Percentiles rank a stretch among this genome's conserved stretches.
phyloP scores from a whole-genome alignment of 2,113 vertebrate genomes.

The Crotophaga sulcirostris region DNA sequence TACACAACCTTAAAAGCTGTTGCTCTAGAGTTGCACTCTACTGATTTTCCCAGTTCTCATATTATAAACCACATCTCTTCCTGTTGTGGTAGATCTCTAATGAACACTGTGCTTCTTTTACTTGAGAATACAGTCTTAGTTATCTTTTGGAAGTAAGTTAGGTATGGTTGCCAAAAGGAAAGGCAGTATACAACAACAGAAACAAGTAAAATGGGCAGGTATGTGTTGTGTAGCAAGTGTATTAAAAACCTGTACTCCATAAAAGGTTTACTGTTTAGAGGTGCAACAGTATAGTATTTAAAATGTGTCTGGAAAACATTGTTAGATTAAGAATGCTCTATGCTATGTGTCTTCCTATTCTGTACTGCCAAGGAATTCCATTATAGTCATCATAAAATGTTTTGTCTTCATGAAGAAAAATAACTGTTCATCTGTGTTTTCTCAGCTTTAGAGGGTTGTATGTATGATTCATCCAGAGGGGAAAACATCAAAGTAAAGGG shows the following conservation, averaged over 20 bases:
- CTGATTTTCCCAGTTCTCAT: background rate
- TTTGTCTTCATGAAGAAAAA: background rate
- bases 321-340: background rate
- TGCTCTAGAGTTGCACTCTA: background rate
- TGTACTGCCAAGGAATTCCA: background rate
- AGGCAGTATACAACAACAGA: background rate
- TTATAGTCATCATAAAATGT: background rate
- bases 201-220: background rate
- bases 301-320: background rate
- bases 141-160: conserved; percentile 25
- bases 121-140: background rate
- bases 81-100: background rate
- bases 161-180: background rate
- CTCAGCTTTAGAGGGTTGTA: background rate
- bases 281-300: background rate
- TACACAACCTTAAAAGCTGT: background rate
- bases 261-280: background rate
- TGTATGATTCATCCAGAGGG: background rate
- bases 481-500: background rate
- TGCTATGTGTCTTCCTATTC: background rate
- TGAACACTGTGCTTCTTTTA: background rate
- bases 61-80: background rate
- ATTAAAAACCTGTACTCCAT: background rate
- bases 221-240: background rate
- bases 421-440: background rate